Evolutionary conservation across 64 coral and sea anemone species (phyloP).

Genomic region (Montipora efflorescens): DNA sequence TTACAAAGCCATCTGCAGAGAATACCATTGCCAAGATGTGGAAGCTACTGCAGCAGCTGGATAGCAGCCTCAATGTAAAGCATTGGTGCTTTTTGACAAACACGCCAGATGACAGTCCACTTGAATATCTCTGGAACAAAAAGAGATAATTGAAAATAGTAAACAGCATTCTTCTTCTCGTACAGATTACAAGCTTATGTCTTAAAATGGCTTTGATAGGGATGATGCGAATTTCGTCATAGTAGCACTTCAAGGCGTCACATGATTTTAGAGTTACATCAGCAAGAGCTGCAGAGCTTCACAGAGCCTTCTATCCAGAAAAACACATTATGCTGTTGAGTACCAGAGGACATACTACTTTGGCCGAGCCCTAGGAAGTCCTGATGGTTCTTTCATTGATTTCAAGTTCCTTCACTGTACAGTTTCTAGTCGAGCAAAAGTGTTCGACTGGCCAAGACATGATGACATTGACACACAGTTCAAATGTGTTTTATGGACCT

Average conservation of each 20-base stretch:
- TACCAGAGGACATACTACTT: conserved; percentile 11
- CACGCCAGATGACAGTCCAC: conserved; percentile 26
- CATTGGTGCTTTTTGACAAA: conserved; percentile 37
- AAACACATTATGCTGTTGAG: conserved; percentile 34
- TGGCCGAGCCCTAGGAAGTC: conserved; percentile 17
- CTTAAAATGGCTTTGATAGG: too few relatives aligned
- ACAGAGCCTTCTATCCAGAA: neutral
- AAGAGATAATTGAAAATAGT: too few relatives aligned
- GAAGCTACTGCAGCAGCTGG: conserved; percentile 41
- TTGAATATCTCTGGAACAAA: too few relatives aligned
- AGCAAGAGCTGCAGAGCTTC: neutral
- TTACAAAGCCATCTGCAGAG: conserved; percentile 43
- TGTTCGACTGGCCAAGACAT: conserved; percentile 58
- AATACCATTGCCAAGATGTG: conserved; percentile 22
- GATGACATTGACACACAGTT: conserved; percentile 49
- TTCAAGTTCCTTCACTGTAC: neutral
- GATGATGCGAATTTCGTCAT: too few relatives aligned
- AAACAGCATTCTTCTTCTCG: too few relatives aligned
- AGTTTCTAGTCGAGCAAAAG: neutral
- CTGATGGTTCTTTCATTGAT: neutral
- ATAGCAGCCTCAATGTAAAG: conserved; percentile 21
- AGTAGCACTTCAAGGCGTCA: too few relatives aligned
- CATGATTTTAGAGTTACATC: conserved; percentile 5
- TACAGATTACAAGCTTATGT: too few relatives aligned
- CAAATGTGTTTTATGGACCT: conserved; percentile 62